Conservation (phyloP, 2,113 vertebrate species). For the Cavia aperea region DNA sequence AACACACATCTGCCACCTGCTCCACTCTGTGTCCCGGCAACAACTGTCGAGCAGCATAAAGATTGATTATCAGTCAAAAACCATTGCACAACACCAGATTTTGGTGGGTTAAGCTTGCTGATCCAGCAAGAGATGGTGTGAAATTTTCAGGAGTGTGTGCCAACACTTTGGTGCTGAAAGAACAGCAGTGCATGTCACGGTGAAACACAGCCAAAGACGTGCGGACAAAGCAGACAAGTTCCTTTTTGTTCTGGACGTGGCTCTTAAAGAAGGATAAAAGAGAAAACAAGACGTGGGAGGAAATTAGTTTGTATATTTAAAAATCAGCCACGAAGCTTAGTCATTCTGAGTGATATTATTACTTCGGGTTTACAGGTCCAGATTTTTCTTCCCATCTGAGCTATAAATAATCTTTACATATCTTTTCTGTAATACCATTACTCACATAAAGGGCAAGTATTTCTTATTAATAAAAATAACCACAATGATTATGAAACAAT, state of each 20-base stretch:
- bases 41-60: slow-evolving; percentile 94
- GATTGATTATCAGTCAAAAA: slow-evolving; percentile 98
- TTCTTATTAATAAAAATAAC: slow-evolving; percentile 57
- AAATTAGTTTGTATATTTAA: slow-evolving; percentile 69
- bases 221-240: slow-evolving; percentile 87
- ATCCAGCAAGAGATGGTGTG: slow-evolving; percentile 93
- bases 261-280: slow-evolving; percentile 66
- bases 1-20: slow-evolving; percentile 95
- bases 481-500: slow-evolving; percentile 44
- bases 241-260: slow-evolving; percentile 81
- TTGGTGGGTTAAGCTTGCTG: slow-evolving; percentile 95
- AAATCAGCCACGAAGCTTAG: slow-evolving; percentile 62
- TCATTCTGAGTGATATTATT: slow-evolving; percentile 35
- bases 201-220: slow-evolving; percentile 85
- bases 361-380: slow-evolving; percentile 2
- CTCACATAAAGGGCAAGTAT: slow-evolving; percentile 20
- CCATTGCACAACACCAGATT: slow-evolving; percentile 92
- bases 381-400: slow-evolving; percentile 53
- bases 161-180: slow-evolving; percentile 86
- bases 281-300: slow-evolving; percentile 55
- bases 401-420: slow-evolving; percentile 53
- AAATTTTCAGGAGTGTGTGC: slow-evolving; percentile 84
- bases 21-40: slow-evolving; percentile 88
- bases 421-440: slow-evolving; percentile 33
- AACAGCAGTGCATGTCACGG: slow-evolving; percentile 89